phyloP scores from a whole-genome alignment of 2,797 vertebrate genomes.

The Telmatherina bonti region DNA sequence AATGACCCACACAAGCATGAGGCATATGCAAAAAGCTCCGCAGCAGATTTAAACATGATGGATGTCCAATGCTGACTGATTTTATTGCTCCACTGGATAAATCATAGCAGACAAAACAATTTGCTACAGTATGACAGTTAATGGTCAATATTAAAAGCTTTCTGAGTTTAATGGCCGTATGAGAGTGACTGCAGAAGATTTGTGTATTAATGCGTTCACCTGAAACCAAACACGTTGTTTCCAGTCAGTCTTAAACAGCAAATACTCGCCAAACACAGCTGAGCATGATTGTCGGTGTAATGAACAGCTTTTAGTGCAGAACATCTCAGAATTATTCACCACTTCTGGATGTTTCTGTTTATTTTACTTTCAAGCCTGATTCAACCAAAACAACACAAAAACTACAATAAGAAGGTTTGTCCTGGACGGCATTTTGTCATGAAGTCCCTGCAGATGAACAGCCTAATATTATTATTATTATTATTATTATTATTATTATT shows the following conservation, averaged over 20 bases:
- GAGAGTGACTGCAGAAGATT: slow-evolving; percentile 8
- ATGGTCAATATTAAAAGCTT: slow-evolving; percentile 28
- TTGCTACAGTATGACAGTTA: slow-evolving; percentile 20
- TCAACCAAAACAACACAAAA: slow-evolving; percentile 3
- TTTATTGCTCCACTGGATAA: slow-evolving; percentile 22
- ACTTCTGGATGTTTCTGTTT: slow-evolving; percentile 14
- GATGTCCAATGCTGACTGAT: slow-evolving; percentile 2
- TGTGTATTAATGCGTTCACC: slow-evolving; percentile 18
- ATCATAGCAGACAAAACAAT: slow-evolving; percentile 21
- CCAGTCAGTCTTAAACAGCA: slow-evolving; percentile 1
- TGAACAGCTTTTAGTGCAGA: slow-evolving; percentile 11
- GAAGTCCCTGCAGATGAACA: too few species aligned
- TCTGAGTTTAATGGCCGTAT: slow-evolving; percentile 9
- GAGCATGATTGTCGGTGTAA: slow-evolving; percentile 22
- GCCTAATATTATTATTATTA: too few species aligned
- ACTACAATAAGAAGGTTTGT: neutral
- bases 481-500: too few species aligned
- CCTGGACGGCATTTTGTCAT: too few species aligned
- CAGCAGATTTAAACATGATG: slow-evolving; percentile 9
- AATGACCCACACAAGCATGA: too few species aligned
- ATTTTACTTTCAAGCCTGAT: slow-evolving; percentile 31
- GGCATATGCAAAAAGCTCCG: slow-evolving; percentile 8
- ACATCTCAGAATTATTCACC: slow-evolving; percentile 2
- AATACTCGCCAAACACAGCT: slow-evolving; percentile 17
- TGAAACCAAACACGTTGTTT: slow-evolving; percentile 20